Evolutionary conservation across 2,888 invertebrate genomes (phyloP), one percentile per base, ranked within the genome.

Genomic region (Eupeodes luniger): DNA sequence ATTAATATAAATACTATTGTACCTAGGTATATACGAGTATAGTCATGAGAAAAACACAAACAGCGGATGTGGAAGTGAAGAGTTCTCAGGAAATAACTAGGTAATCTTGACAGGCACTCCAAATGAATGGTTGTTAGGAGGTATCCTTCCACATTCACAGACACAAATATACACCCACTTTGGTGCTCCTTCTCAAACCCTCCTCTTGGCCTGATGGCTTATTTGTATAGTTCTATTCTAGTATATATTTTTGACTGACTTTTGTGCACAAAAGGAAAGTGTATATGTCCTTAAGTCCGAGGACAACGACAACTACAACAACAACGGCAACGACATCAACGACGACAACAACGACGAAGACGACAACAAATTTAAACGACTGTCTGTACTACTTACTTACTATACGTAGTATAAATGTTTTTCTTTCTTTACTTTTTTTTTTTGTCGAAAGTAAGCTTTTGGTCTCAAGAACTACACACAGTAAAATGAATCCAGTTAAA

Each of bases 51-150:
- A 72, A 76, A 66, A 76, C 55, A 74, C 74, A 75, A 82, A 75
- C 74, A 81, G 57, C 85, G 81, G 88, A 88, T 81, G 70, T 85
- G 69, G 81, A 88, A 85, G 88, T 85, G 88, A 88, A 85, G 88
- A 88, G 88, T 70, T 88, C 85, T 81, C 80, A 84, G 85, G 88
- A 88, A 88, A 88, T 88, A 88, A 85, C 88, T 88, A 88, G 88
- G 88, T 88, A 88, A 88, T 78, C 88, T 85, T 81, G 88, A 85
- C 88, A 88, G 75, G 85, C 85, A 85, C 85, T 88, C 81, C 85
- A 88, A 88, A 84, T 88, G 87, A 88, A 88, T 84, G 76, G 87
- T 69, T 72, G 84, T 81, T 81, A 81, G 87, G 62, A 69, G 81
- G 87, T 88, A 81, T 77, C 61, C 80, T 77, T 62, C 51, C 19